Evolutionary conservation across 2,888 invertebrate genomes (phyloP).

Genomic region (Philopedon plagiatum): DNA sequence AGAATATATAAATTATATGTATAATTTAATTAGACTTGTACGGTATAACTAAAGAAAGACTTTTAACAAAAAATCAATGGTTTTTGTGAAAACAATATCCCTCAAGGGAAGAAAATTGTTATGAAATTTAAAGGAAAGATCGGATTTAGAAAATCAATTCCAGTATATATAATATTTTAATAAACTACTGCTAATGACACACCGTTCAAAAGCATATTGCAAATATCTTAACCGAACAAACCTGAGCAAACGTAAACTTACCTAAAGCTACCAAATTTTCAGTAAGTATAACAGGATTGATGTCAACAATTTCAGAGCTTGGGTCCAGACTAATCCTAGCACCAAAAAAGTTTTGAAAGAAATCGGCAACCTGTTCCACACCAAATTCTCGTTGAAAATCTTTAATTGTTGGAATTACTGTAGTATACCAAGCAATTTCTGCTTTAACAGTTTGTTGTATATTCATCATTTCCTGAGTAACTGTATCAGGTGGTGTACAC

Average conservation of each 20-base stretch:
- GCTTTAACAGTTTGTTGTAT: conserved; percentile 70
- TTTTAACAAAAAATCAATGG: no score
- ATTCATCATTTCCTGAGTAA: conserved; percentile 67
- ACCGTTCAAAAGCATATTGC: no score
- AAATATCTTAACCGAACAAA: no score
- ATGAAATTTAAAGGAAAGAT: no score
- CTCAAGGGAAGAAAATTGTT: no score
- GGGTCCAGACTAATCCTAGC: conserved; percentile 56
- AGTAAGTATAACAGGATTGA: conserved; percentile 70
- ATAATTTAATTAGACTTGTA: no score
- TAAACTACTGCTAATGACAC: no score
- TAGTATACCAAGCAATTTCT: conserved; percentile 71
- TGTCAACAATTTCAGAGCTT: conserved; percentile 64
- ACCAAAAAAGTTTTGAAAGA: conserved; percentile 60
- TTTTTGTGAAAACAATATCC: no score
- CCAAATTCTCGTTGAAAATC: conserved; percentile 68
- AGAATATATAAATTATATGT: no score
- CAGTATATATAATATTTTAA: no score
- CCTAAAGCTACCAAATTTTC: conserved; percentile 69
- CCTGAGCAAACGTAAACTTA: not conserved
- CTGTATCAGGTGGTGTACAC: conserved; percentile 31
- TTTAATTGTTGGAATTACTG: conserved; percentile 68
- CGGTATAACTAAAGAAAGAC: no score
- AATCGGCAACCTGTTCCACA: conserved; percentile 64
- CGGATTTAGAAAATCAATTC: no score